Evolutionary conservation across 1,140 invertebrate species (phyloP), one percentile per base, ranked within the genome.

Genomic region (Bombus fervidus): DNA sequence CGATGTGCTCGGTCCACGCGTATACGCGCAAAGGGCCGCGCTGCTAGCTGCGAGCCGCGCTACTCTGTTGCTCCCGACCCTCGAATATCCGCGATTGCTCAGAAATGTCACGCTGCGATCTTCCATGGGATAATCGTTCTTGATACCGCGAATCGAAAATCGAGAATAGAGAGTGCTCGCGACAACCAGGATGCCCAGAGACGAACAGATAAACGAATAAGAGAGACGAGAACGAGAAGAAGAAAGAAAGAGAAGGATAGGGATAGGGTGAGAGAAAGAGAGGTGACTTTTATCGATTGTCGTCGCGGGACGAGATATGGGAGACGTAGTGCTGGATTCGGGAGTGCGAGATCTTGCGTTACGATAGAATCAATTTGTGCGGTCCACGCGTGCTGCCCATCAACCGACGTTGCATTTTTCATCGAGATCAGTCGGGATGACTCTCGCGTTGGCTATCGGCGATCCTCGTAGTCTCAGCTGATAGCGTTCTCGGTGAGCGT

Each of bases 291-390:
- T 86, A 73, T 74, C 75, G 80, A 82, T 77, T 79, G 77, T 86
- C 85, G 62, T 53, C 34, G 73, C 31, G 83, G 64, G 37, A 80
- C 83, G 83, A 84, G 83, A 84, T 80, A 84, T 47, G 78, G 34
- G 72, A 73, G 53, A 47, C 66, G 76, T 43, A 47, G 31, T n/a
- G 81, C 43, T n/a, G 81, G 39, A 66, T 62, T 83, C 80, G 77
- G 81, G 81, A 41, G 72, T 41, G 82, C 66, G 71, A 73, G 80
- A 81, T 71, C 68, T 73, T 53, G 81, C 75, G 68, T 64, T 66
- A 77, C 76, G 47, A 57, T 76, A 43, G 76, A 85, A 86, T 85
- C 86, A 84, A 85, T 68, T 57, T 64, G 76, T 85, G 53, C 59
- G 81, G 76, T 80, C 69, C 75, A 80, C 59, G 85, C 80, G 85